Conservation (phyloP, 2,888 invertebrate genomes). For the Cheilosia soror region DNA sequence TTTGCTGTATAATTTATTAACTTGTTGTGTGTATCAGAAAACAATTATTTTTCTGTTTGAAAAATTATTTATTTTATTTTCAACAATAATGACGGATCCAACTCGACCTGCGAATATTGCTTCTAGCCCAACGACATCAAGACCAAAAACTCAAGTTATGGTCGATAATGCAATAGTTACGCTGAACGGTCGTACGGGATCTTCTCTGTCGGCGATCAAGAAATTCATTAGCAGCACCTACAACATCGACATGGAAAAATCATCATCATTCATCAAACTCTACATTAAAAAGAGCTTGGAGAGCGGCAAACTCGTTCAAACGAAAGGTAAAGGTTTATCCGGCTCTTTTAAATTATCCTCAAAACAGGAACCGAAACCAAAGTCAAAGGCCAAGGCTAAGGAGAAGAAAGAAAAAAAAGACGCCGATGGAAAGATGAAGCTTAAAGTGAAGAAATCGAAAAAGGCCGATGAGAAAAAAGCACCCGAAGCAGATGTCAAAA, state of each 20-base stretch:
- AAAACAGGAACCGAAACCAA: conserved; percentile 14
- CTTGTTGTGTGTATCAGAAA: background rate
- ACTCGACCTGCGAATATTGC: background rate
- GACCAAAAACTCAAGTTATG: conserved; percentile 85
- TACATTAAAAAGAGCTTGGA: conserved; percentile 86
- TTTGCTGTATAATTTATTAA: background rate
- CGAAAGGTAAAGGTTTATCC: conserved; percentile 68
- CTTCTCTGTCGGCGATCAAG: conserved; percentile 85
- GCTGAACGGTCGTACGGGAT: conserved; percentile 86
- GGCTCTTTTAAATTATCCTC: conserved; percentile 76
- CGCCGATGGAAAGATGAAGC: background rate
- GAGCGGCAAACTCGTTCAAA: conserved; percentile 83
- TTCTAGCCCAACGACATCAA: background rate
- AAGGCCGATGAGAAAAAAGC: background rate
- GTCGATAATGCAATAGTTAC: conserved; percentile 85
- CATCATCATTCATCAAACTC: conserved; percentile 86
- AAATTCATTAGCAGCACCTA: conserved; percentile 87
- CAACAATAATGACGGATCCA: conserved; percentile 27
- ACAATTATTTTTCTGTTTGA: background rate
- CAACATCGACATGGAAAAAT: conserved; percentile 86
- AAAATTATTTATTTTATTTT: background rate
- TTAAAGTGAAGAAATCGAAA: background rate
- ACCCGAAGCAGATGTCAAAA: background rate
- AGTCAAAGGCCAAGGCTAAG: background rate
- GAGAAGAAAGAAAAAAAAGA: background rate